phyloP scores from a whole-genome alignment of 2,113 vertebrate genomes.

The Vimba vimba region DNA sequence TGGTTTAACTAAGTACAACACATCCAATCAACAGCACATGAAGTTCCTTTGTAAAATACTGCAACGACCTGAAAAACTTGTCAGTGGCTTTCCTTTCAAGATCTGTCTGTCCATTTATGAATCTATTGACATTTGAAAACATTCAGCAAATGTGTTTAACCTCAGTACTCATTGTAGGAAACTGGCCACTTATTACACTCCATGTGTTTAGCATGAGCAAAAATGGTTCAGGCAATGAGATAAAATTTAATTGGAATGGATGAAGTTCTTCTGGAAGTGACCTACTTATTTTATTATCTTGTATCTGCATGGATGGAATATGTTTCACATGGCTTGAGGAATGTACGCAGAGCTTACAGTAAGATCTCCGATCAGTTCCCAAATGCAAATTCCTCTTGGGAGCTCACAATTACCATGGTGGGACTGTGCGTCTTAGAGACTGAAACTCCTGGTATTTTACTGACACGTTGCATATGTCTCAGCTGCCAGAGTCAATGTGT shows the following conservation, averaged over 20 bases:
- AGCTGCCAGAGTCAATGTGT: slow-evolving; percentile 12
- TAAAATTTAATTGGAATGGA: not conserved
- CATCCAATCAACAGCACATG: not conserved
- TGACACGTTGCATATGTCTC: slow-evolving; percentile 28
- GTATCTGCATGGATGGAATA: slow-evolving; percentile 5
- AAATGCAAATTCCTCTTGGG: slow-evolving; percentile 22
- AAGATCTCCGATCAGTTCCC: slow-evolving; percentile 36
- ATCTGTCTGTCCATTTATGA: not conserved
- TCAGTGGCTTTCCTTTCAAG: not conserved
- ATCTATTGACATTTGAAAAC: not conserved
- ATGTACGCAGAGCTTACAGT: slow-evolving; percentile 41
- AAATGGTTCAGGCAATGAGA: slow-evolving; percentile 2
- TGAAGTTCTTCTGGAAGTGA: slow-evolving; percentile 27
- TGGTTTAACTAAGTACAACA: not conserved
- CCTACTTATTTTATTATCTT: slow-evolving; percentile 1
- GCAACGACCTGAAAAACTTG: not conserved
- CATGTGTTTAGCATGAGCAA: not conserved
- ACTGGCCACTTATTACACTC: not conserved
- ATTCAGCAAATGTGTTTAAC: not conserved
- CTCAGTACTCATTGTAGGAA: not conserved
- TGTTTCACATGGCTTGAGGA: slow-evolving; percentile 42
- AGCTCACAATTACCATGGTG: slow-evolving; percentile 37
- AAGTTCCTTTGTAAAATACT: not conserved
- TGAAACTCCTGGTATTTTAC: not conserved
- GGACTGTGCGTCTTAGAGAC: slow-evolving; percentile 1